Percentiles rank a stretch among this genome's conserved stretches.
Conservation (phyloP, 2,113 vertebrate genomes). For the Accipiter virgatus region DNA sequence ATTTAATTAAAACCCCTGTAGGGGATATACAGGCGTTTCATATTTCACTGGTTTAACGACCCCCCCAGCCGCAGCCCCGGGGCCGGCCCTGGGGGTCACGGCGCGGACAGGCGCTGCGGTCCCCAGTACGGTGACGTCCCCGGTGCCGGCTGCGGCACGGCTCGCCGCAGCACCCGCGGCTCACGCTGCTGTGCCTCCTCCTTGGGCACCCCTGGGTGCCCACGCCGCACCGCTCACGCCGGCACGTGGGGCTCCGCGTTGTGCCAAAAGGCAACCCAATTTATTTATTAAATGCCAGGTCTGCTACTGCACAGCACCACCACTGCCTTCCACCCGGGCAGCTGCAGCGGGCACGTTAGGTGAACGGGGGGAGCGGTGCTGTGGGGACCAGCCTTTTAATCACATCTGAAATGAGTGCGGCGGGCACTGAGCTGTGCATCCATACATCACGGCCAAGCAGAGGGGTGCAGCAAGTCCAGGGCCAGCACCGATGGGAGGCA, state of each 20-base stretch:
- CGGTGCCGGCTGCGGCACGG: not conserved
- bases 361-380: not conserved
- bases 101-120: not conserved
- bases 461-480: not conserved
- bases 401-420: not conserved
- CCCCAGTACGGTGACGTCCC: not conserved
- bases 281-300: not conserved
- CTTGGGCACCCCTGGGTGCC: not conserved
- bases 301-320: not conserved
- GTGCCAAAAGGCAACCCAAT: not conserved
- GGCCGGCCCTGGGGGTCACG: not conserved
- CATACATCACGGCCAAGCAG: not conserved
- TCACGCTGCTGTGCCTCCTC: not conserved
- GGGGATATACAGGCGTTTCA: conserved; percentile 67
- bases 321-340: not conserved
- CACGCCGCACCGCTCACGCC: rapidly evolving
- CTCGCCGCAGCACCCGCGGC: not conserved
- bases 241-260: not conserved
- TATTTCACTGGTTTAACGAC: conserved; percentile 76
- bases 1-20: conserved; percentile 83
- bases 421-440: not conserved
- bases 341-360: not conserved
- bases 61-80: not conserved
- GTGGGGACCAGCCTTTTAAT: not conserved
- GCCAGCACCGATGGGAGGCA: not conserved